Evolutionary conservation across 2,888 invertebrate species (phyloP), one percentile per base, ranked within the genome.

Genomic region (Parascotia fuliginaria): DNA sequence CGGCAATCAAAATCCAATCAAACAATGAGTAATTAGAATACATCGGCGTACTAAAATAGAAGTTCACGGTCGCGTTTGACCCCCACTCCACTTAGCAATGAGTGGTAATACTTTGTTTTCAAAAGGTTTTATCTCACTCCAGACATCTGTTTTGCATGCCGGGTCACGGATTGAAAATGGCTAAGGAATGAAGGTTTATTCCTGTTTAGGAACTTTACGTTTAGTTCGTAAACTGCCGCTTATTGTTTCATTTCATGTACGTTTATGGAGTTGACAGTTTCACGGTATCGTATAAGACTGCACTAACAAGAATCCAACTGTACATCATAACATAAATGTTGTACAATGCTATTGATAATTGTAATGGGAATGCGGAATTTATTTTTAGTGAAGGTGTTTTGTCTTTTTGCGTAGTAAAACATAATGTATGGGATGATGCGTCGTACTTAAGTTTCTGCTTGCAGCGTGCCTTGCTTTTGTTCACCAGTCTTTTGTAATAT

Each of bases 121-220:
- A 61, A 66, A 67, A 49, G 60, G 62, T 62, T 69, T 69, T 65
- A 67, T 70, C 60, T 62, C 24, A 38, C 59, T 52, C 50, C 64
- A 70, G 70, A 70, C 61, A 59, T 64, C 68, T 70, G 55, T 55
- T 75, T 73, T 69, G 72, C 75, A 81, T 83, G 81, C 83, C 60
- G 70, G 75, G 81, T 81, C 83, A 81, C 83, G 83, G 68, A 75
- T 66, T 68, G 70, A 76, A 75, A 75, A 70, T 76, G 76, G 66
- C 70, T 69, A 45, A 65, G 65, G 56, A 51, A 67, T 64, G 66
- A 59, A 52, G 71, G 65, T 66, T 65, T 69, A 69, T 72, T 77
- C 76, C 75, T 64, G 62, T 68, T 73, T 76, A 58, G 77, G 70
- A 61, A 44, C 60, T 63, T 68, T 62, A 60, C 66, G 69, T 60